Evolutionary conservation across 35 echinoderm and acorn worm genomes (phyloP).

Genomic region (Hemicentrotus pulcherrimus): DNA sequence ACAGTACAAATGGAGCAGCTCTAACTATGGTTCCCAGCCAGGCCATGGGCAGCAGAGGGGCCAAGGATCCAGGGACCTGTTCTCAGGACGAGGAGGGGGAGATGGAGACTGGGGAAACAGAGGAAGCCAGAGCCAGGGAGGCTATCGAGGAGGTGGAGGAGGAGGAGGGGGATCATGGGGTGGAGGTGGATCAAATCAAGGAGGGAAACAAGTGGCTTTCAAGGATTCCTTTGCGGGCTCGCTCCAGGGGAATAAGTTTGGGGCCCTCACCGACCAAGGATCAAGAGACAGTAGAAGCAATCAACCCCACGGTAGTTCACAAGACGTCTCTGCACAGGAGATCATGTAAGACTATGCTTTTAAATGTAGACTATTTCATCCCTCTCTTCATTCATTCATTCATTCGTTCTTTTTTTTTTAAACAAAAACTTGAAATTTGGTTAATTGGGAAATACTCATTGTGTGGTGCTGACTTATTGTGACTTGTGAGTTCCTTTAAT

Average conservation of each 20-base stretch:
- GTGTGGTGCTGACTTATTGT: no score
- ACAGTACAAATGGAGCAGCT: slow-evolving; percentile 19
- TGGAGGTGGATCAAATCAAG: slow-evolving; percentile 3
- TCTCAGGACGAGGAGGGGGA: background rate
- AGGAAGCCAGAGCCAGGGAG: background rate
- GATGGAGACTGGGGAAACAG: slow-evolving; percentile 10
- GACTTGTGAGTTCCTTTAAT: no score
- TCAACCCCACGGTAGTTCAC: background rate
- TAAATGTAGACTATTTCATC: background rate
- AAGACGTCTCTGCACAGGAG: slow-evolving; percentile 15
- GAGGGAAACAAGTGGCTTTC: slow-evolving; percentile 39
- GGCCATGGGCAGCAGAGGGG: background rate
- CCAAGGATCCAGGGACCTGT: background rate
- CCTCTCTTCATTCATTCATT: background rate
- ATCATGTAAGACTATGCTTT: slow-evolving; percentile 30
- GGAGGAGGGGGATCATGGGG: slow-evolving; percentile 29
- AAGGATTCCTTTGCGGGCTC: slow-evolving; percentile 41
- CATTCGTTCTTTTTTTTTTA: no score
- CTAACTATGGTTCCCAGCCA: background rate
- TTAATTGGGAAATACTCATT: no score
- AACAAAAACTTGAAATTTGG: no score
- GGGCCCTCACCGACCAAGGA: background rate
- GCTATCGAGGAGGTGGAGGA: background rate
- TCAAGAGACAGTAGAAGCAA: background rate
- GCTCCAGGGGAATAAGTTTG: slow-evolving; percentile 30